A percentile compares a stretch with the other conserved stretches of the same genome.
phyloP scores from a whole-genome alignment of 1,140 invertebrate species.

The Oryctes rhinoceros region DNA sequence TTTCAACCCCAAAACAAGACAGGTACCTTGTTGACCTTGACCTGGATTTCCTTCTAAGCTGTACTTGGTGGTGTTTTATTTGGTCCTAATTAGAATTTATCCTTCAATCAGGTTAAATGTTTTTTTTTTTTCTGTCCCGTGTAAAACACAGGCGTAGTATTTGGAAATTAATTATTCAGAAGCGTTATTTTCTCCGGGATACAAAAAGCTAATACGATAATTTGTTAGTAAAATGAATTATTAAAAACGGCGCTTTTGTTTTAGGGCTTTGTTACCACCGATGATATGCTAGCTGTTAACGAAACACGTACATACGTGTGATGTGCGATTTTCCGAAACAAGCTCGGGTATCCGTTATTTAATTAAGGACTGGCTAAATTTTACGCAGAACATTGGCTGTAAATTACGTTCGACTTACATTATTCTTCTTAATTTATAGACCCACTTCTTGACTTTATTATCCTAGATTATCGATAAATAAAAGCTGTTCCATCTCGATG shows the following conservation, averaged over 20 bases:
- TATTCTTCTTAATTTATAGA: too few species aligned
- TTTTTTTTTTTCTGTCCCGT: not conserved
- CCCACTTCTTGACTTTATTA: too few species aligned
- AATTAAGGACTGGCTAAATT: too few species aligned
- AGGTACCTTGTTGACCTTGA: conserved; percentile 9
- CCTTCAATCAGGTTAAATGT: too few species aligned
- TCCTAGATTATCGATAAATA: too few species aligned
- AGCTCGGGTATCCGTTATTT: too few species aligned
- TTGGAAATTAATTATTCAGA: not conserved
- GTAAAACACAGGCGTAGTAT: not conserved
- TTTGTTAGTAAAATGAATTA: not conserved
- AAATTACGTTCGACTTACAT: too few species aligned
- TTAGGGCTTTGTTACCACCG: not conserved
- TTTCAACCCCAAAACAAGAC: conserved; percentile 12
- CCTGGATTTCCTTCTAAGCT: not conserved
- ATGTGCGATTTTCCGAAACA: too few species aligned
- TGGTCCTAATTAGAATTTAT: not conserved
- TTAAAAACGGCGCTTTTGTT: not conserved
- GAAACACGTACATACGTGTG: not conserved
- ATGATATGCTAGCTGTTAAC: not conserved
- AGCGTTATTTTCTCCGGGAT: not conserved
- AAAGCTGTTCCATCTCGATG: too few species aligned
- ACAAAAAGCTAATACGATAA: not conserved
- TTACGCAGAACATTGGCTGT: too few species aligned
- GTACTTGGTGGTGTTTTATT: not conserved